These are phyloP conservation scores for human DNA, from an alignment of 2,113 vertebrate species.

Conservation along the genomic window DNA sequence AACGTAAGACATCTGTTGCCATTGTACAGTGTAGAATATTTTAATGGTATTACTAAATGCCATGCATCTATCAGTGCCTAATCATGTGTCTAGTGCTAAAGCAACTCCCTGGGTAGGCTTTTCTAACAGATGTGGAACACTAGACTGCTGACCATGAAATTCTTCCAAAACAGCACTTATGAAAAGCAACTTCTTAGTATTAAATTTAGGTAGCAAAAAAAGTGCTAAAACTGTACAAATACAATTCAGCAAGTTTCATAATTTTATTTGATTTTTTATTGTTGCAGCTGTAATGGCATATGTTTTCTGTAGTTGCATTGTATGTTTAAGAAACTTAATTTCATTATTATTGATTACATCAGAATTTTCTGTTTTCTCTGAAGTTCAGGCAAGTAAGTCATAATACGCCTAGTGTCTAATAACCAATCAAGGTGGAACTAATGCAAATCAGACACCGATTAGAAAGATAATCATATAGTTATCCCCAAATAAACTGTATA, in stretches of 20 bases:
- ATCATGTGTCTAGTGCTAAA: constrained; percentile 69
- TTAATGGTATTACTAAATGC: constrained; percentile 70
- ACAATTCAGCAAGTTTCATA: constrained; percentile 20
- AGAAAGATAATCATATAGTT: neutral
- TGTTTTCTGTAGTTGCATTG: neutral
- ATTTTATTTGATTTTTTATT: constrained; percentile 17
- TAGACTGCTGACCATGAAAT: constrained; percentile 64
- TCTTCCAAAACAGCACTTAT: constrained; percentile 64
- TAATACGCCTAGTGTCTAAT: neutral
- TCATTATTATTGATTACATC: constrained; percentile 2
- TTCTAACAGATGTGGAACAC: constrained; percentile 54
- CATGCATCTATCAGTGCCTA: constrained; percentile 48
- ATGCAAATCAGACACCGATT: constrained; percentile 24
- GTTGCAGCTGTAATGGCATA: neutral
- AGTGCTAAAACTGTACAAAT: constrained; percentile 32
- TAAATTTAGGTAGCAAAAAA: constrained; percentile 60
- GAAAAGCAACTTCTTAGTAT: constrained; percentile 52
- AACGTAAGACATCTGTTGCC: constrained; percentile 67
- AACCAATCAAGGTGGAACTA: constrained; percentile 45
- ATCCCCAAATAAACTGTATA: neutral
- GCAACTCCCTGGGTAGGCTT: constrained; percentile 49
- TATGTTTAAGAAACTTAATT: constrained; percentile 37
- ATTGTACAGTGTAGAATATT: constrained; percentile 53
- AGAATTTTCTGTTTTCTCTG: neutral
- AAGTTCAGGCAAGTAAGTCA: neutral